A percentile compares a stretch with the other conserved stretches of the same genome.
Evolutionary conservation across 2,888 invertebrate species (phyloP).

Genomic region (Lissonota sp.): DNA sequence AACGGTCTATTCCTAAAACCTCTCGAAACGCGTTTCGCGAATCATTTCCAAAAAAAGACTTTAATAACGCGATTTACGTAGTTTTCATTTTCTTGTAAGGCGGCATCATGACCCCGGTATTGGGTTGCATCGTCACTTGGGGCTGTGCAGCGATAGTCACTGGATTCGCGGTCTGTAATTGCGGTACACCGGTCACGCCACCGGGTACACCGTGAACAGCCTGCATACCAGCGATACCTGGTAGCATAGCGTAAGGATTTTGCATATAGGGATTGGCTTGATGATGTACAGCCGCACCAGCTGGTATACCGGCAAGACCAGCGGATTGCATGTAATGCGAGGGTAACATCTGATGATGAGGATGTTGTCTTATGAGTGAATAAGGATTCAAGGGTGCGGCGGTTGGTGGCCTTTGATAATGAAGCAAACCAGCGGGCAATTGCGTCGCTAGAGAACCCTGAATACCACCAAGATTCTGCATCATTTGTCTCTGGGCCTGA

Average conservation of each 20-base stretch:
- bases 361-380: conserved; percentile 83
- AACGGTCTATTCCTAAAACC: too few relatives aligned
- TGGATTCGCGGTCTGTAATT: conserved; percentile 78
- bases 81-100: conserved; percentile 97
- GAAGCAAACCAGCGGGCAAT: conserved; percentile 81
- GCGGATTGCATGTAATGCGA: conserved; percentile 78
- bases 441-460: conserved; percentile 73
- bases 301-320: conserved; percentile 73
- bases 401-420: conserved; percentile 79
- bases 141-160: conserved; percentile 83
- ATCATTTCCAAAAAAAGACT: too few relatives aligned
- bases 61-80: conserved; percentile 85
- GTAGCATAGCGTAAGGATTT: conserved; percentile 80
- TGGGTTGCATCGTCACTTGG: conserved; percentile 83
- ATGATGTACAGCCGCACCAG: conserved; percentile 71
- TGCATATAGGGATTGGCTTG: conserved; percentile 79
- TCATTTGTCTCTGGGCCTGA: conserved; percentile 74
- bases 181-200: conserved; percentile 77
- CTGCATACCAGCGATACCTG: conserved; percentile 74
- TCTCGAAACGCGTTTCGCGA: too few relatives aligned
- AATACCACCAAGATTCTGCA: conserved; percentile 74
- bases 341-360: conserved; percentile 71
- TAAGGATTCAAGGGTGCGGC: conserved; percentile 84
- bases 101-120: conserved; percentile 87
- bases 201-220: conserved; percentile 84